These are phyloP conservation scores for Trisateles emortualis DNA, from an alignment of 2,888 invertebrate species.

Conservation along the genomic window DNA sequence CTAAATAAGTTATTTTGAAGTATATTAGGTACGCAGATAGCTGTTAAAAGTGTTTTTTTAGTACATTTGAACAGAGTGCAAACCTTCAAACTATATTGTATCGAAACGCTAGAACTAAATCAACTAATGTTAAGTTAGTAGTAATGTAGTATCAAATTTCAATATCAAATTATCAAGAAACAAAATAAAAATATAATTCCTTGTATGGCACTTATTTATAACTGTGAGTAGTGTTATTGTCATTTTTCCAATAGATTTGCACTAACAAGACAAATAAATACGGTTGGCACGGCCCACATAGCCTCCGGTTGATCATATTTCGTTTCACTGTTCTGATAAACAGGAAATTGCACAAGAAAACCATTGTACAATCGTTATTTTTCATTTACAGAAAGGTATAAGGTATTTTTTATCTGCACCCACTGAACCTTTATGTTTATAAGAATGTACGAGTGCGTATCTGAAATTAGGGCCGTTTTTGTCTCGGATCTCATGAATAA, in stretches of 20 bases:
- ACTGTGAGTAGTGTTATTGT: constrained; percentile 54
- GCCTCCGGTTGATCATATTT: constrained; percentile 68
- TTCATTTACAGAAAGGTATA: constrained; percentile 24
- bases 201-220: constrained; percentile 45
- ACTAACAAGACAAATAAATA: constrained; percentile 76
- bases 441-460: constrained; percentile 3
- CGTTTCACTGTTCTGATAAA: constrained; percentile 58
- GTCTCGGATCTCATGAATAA: constrained; percentile 1
- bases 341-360: constrained; percentile 58
- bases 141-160: constrained; percentile 21
- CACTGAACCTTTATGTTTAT: constrained; percentile 12
- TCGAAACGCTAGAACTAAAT: no score
- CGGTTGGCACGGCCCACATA: constrained; percentile 50
- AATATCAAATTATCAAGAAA: constrained; percentile 31
- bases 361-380: constrained; percentile 38
- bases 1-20: no score
- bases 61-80: no score
- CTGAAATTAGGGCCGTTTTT: not conserved
- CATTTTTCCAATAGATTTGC: constrained; percentile 76
- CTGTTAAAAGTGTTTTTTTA: no score
- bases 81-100: no score
- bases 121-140: no score
- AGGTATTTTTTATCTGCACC: constrained; percentile 24
- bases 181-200: constrained; percentile 47
- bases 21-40: no score